Base-by-base conservation (phyloP, 2,113 vertebrate species). In the Oxygymnocypris stewartii region DNA sequence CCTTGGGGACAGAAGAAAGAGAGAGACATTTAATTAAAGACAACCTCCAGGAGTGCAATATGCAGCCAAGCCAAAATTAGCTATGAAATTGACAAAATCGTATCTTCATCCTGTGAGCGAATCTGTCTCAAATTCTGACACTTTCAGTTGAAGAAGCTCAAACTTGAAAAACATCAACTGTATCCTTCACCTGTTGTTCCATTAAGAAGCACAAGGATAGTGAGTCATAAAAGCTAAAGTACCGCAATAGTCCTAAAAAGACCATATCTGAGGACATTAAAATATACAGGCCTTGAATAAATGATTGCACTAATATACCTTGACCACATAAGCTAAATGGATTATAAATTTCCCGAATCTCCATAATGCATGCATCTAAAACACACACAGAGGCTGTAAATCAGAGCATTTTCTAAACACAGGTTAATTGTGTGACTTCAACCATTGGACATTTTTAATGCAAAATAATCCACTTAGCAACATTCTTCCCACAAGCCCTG, bases 361-460 rank as follows among this genome's bases (percentile, higher is more conserved):
- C 97, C 97, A 98, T 99, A 98, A 99, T 97, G 96, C 93, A 97
- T 96, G 96, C 96, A 96, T 96, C 94, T 92, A 94, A 96, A 97
- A 98, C 94, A 97, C 95, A 97, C 96, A 97, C 91, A 88, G 90
- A 85, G 92, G 49, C 89, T 96, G 95, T 99, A 98, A 98, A 98
- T 99, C 98, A 98, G 92, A 84, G 95, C 97, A 96, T 96, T 98
- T 98, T 98, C 97, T 97, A 98, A 99, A 99, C 97, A 98, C 96
- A 95, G 97, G 97, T 98, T 98, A 98, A 98, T 97, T 96, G 96
- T 92, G 91, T 93, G 96, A 96, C 97, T 97, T 97, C 92, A 95
- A 94, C 96, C 96, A 96, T 94, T 93, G 95, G 95, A 96, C 95
- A 95, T 97, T 97, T 97, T 97, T 97, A 97, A 98, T 98, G 97